These are phyloP conservation scores for Stramonita haemastoma DNA, from an alignment of 2,888 invertebrate species.

Conservation along the genomic window DNA sequence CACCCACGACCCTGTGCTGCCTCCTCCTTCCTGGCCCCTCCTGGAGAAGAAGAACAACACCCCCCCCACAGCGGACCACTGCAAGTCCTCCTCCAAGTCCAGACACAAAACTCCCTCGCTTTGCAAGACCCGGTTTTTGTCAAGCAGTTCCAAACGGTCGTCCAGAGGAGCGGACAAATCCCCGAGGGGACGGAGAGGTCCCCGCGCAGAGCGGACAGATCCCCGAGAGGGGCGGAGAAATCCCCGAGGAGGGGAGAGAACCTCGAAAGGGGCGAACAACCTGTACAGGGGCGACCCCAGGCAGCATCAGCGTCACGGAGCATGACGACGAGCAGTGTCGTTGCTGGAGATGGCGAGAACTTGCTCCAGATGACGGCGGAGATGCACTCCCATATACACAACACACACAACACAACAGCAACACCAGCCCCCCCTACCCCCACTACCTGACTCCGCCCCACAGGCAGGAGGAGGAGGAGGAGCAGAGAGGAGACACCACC, in stretches of 20 bases:
- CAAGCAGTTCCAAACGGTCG: neutral
- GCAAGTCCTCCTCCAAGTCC: neutral
- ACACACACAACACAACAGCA: too few species aligned
- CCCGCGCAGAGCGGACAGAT: neutral
- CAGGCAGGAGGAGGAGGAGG: neutral
- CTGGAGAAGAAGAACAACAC: slow-evolving; percentile 31
- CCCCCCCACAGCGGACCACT: neutral
- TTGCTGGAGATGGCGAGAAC: slow-evolving; percentile 65
- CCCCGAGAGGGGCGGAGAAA: neutral
- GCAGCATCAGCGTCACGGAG: too few species aligned
- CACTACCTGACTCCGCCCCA: neutral
- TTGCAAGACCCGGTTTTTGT: slow-evolving; percentile 3
- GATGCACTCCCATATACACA: slow-evolving; percentile 53
- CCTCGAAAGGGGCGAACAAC: neutral
- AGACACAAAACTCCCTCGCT: slow-evolving; percentile 5
- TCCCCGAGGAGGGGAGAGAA: neutral
- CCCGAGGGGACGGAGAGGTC: neutral
- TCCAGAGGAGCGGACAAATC: neutral
- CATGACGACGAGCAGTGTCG: slow-evolving; percentile 47
- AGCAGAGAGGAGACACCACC: too few species aligned
- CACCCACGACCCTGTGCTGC: slow-evolving; percentile 16
- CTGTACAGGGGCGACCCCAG: neutral
- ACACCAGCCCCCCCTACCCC: neutral
- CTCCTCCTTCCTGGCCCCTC: slow-evolving; percentile 25
- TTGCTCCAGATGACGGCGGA: slow-evolving; percentile 62